Conservation (phyloP, 2,888 invertebrate species). For the Zonitis immaculata region DNA sequence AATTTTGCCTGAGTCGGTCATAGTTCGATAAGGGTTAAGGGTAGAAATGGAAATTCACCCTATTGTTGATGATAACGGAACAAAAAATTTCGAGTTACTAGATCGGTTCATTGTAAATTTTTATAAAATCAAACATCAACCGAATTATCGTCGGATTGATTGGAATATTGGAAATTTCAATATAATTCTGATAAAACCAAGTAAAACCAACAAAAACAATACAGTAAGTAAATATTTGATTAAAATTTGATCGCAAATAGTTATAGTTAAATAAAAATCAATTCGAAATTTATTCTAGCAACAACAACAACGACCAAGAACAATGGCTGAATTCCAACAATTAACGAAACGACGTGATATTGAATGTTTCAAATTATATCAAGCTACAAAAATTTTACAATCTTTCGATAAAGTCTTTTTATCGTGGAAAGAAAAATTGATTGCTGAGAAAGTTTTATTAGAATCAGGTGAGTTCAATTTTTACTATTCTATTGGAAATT, state of each 20-base stretch:
- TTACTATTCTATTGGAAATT: background rate
- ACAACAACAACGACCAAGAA: background rate
- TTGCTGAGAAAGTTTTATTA: background rate
- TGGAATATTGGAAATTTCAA: background rate
- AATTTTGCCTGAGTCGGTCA: no score
- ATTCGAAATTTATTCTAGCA: background rate
- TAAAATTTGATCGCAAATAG: background rate
- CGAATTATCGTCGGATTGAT: background rate
- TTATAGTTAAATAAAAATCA: background rate
- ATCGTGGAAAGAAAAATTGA: background rate
- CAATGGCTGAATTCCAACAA: background rate
- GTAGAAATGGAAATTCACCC: no score
- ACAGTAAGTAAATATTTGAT: background rate
- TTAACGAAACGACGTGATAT: background rate
- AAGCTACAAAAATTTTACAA: background rate
- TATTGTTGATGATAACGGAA: no score
- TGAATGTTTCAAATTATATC: background rate
- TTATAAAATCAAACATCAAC: background rate
- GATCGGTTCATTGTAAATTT: background rate
- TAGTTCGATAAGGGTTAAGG: no score
- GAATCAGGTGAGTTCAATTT: background rate
- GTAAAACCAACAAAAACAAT: background rate
- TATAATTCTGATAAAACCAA: background rate
- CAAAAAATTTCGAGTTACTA: background rate
- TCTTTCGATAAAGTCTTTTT: background rate